These are phyloP conservation scores for Ifrita kowaldi DNA, from an alignment of 2,113 vertebrate species.

Conservation along the genomic window DNA sequence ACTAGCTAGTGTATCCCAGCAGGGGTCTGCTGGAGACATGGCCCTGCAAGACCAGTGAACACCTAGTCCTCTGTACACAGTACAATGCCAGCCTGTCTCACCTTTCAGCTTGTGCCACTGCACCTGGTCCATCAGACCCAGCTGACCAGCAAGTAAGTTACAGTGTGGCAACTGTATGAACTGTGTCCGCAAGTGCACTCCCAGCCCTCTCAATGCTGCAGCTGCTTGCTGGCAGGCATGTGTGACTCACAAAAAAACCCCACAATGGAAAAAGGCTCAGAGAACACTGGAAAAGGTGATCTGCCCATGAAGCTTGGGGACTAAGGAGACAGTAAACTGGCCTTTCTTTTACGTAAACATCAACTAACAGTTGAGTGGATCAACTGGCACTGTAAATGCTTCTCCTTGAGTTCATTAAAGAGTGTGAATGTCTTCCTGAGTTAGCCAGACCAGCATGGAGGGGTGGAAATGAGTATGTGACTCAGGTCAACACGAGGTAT, in stretches of 20 bases:
- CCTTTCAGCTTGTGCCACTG: neutral
- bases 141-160: neutral
- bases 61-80: accelerated
- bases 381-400: neutral
- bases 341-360: neutral
- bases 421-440: neutral
- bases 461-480: accelerated
- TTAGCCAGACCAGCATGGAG: neutral
- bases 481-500: neutral
- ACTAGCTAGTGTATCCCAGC: neutral
- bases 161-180: neutral
- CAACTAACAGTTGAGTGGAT: neutral
- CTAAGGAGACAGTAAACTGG: neutral
- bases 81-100: neutral
- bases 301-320: neutral
- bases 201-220: neutral
- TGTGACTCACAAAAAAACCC: neutral
- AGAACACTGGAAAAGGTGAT: neutral
- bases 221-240: neutral
- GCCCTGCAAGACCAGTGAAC: neutral
- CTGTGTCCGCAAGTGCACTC: neutral
- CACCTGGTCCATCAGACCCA: neutral
- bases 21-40: neutral
- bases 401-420: neutral
- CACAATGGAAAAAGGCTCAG: neutral